phyloP scores from a whole-genome alignment of 2,888 invertebrate species.

The Eutolmus rufibarbis region DNA sequence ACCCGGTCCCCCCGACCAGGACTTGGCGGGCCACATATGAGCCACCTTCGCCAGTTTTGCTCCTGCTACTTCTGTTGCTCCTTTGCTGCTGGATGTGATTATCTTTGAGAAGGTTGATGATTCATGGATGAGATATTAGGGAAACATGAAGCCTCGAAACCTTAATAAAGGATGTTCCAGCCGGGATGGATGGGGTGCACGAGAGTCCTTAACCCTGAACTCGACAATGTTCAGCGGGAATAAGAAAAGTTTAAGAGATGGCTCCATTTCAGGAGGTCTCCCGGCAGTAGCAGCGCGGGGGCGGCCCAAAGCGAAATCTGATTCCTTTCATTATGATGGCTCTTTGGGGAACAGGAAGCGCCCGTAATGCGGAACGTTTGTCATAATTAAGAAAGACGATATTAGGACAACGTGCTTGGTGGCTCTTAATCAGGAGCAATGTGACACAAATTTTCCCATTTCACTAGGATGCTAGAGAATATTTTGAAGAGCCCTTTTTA shows the following conservation, averaged over 20 bases:
- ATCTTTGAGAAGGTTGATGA: neutral
- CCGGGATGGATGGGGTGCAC: neutral
- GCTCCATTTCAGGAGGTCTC: neutral
- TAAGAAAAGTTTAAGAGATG: conserved; percentile 3
- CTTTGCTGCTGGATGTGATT: neutral
- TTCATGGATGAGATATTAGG: conserved; percentile 14
- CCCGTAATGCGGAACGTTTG: neutral
- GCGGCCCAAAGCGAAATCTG: neutral
- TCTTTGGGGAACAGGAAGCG: neutral
- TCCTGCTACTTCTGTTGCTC: neutral
- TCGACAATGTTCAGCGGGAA: neutral
- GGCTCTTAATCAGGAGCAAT: neutral
- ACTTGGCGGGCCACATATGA: neutral
- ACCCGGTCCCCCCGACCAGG: neutral
- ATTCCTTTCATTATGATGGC: neutral
- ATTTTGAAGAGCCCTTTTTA: neutral
- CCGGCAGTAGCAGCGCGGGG: neutral
- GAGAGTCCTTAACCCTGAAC: conserved; percentile 17
- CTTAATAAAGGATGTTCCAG: conserved; percentile 6
- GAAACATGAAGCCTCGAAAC: neutral
- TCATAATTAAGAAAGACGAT: neutral
- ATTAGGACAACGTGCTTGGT: neutral
- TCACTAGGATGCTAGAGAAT: neutral
- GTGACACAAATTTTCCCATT: neutral
- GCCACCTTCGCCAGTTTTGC: neutral